Conservation (phyloP, 2,888 invertebrate genomes). For the Litoditis marina region DNA sequence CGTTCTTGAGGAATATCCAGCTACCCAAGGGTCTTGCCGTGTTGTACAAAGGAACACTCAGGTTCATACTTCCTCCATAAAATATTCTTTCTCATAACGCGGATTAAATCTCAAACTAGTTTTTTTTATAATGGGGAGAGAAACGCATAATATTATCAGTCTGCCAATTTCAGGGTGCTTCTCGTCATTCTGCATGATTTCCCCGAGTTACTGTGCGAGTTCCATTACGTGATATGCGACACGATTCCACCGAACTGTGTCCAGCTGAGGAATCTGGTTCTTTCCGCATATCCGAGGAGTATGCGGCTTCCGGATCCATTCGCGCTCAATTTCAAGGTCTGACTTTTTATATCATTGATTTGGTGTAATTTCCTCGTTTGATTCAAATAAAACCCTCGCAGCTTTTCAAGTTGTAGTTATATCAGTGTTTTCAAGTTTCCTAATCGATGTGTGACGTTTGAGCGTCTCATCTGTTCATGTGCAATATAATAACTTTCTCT, state of each 20-base stretch:
- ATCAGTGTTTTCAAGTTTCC: background rate
- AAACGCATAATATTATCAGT: background rate
- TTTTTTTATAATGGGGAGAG: background rate
- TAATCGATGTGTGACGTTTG: background rate
- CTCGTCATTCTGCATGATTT: conserved; percentile 95
- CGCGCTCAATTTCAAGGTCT: conserved; percentile 83
- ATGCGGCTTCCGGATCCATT: conserved; percentile 98
- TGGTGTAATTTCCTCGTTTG: no score
- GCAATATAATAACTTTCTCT: no score
- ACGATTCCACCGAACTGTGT: conserved; percentile 98
- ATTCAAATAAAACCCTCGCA: no score
- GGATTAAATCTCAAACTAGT: no score
- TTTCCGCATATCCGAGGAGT: conserved; percentile 94
- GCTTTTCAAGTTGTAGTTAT: no score
- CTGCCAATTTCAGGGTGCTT: conserved; percentile 71
- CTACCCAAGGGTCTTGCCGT: conserved; percentile 87
- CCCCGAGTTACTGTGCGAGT: conserved; percentile 97
- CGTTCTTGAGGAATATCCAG: conserved; percentile 93
- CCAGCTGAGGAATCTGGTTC: conserved; percentile 92
- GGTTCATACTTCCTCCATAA: conserved; percentile 4
- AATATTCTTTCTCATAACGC: no score
- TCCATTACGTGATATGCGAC: conserved; percentile 97
- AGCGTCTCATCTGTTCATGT: background rate
- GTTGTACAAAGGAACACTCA: conserved; percentile 78
- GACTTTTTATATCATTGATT: background rate